Conservation (phyloP, 2,888 invertebrate species). For the Eustalomyia histrio region DNA sequence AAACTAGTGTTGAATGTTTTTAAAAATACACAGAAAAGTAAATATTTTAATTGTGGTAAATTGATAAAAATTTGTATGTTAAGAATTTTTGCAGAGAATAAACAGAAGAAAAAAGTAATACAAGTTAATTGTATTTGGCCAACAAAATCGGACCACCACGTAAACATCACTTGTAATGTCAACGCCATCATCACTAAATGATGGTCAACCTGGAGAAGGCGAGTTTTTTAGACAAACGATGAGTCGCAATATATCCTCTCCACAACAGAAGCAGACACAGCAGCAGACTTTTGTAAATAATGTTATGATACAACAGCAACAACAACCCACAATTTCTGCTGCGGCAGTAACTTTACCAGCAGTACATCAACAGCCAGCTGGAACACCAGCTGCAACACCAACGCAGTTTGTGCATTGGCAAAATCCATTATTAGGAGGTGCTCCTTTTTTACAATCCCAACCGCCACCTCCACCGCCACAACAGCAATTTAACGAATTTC, state of each 20-base stretch:
- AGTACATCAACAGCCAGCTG: constrained; percentile 65
- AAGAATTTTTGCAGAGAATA: constrained; percentile 39
- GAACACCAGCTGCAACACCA: constrained; percentile 49
- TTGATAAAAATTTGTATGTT: constrained; percentile 38
- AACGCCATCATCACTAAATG: constrained; percentile 60
- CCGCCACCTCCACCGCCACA: constrained; percentile 54
- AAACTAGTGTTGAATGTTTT: constrained; percentile 1
- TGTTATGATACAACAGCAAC: constrained; percentile 59
- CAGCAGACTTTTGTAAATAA: constrained; percentile 52
- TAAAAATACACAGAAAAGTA: constrained; percentile 15
- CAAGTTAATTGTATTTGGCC: constrained; percentile 33
- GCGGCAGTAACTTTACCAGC: constrained; percentile 47
- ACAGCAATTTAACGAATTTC: constrained; percentile 73
- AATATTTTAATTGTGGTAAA: background rate
- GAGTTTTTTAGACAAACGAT: constrained; percentile 55
- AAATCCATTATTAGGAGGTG: constrained; percentile 52
- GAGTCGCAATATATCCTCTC: constrained; percentile 19
- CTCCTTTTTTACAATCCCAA: constrained; percentile 50
- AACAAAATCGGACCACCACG: constrained; percentile 47
- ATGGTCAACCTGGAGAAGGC: constrained; percentile 45
- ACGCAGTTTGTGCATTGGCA: constrained; percentile 59
- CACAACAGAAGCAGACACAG: constrained; percentile 28
- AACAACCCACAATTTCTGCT: constrained; percentile 56
- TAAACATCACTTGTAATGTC: constrained; percentile 62
- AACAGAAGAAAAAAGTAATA: constrained; percentile 22